Evolutionary conservation across 2,888 invertebrate species (phyloP).

Genomic region (Diaperis boleti): DNA sequence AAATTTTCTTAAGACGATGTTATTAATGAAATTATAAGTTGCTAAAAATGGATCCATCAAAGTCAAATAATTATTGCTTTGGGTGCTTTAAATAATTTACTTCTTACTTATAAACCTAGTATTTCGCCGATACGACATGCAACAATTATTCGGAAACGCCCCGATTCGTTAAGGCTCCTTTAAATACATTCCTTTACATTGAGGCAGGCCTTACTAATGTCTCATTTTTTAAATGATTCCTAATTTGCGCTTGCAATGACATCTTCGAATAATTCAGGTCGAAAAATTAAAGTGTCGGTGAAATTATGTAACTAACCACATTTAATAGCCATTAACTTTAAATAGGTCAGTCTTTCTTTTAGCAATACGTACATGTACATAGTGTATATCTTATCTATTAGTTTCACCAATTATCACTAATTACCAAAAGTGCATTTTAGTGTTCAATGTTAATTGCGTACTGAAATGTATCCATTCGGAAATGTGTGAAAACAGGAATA

Average conservation of each 20-base stretch:
- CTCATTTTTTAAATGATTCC: no score
- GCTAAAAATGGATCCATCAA: background rate
- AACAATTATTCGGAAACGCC: background rate
- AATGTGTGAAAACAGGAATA: no score
- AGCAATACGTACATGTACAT: no score
- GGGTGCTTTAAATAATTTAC: background rate
- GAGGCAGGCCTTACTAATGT: background rate
- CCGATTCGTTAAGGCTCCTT: background rate
- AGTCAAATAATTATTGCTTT: background rate
- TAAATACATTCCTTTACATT: background rate
- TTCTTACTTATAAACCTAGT: background rate
- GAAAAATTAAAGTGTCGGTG: no score
- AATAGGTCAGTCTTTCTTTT: background rate
- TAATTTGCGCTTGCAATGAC: no score
- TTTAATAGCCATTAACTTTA: background rate
- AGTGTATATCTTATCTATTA: background rate
- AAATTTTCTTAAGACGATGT: background rate
- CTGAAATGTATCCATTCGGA: no score
- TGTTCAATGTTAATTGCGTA: background rate
- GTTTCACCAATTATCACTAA: conserved; percentile 5
- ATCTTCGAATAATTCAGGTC: no score
- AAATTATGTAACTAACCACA: background rate
- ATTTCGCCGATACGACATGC: background rate
- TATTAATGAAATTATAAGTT: background rate
- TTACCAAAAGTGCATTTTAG: background rate